Evolutionary conservation across 2,797 vertebrate species (phyloP).

Genomic region (Setipinna tenuifilis): DNA sequence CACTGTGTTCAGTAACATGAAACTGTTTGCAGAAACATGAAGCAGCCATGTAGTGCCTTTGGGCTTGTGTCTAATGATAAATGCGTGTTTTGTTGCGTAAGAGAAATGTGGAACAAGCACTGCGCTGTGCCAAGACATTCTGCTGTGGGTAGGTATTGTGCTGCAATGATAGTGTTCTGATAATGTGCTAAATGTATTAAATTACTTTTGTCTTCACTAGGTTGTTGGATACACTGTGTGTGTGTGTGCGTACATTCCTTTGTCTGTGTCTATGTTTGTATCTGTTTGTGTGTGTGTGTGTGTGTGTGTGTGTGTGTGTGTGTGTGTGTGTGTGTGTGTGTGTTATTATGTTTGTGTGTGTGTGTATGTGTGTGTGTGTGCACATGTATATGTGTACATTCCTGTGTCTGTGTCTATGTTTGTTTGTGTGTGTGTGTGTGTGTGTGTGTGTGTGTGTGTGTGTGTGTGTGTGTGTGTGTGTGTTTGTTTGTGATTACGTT

Average conservation of each 20-base stretch:
- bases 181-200: constrained; percentile 11
- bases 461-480: not conserved
- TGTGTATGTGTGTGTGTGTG: constrained; percentile 5
- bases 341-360: constrained; percentile 17
- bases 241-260: too few relatives aligned
- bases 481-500: constrained; percentile 14
- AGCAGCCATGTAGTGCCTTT: not conserved
- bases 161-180: not conserved
- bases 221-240: not conserved
- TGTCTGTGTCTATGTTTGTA: not conserved
- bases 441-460: constrained; percentile 24
- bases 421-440: not conserved
- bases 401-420: too few relatives aligned
- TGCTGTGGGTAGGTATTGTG: not conserved
- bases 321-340: constrained; percentile 16
- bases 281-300: too few relatives aligned
- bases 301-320: constrained; percentile 8
- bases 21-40: not conserved
- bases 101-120: not conserved
- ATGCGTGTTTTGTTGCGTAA: not conserved
- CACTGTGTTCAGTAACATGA: not conserved
- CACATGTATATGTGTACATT: not conserved
- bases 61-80: not conserved
- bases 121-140: not conserved
- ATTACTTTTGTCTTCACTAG: not conserved